Percentiles rank a stretch among this genome's conserved stretches.
These are phyloP conservation scores for Tinamus major DNA, from an alignment of 2,797 vertebrate genomes.

Conservation along the genomic window DNA sequence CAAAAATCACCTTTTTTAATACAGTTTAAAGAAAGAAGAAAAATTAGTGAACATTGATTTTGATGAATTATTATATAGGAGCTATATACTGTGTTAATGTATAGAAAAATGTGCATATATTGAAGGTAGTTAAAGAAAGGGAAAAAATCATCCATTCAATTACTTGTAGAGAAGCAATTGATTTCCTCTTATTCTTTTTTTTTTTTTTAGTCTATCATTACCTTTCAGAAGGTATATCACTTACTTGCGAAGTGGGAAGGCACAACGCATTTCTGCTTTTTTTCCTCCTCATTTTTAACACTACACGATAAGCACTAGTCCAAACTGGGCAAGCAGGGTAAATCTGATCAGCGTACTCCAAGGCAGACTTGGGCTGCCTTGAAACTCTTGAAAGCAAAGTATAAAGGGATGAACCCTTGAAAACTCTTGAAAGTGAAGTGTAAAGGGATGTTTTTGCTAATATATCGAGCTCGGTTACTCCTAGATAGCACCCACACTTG, in stretches of 20 bases:
- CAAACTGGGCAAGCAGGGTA: background rate
- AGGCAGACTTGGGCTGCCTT: background rate
- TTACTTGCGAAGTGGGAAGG: background rate
- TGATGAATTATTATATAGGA: background rate
- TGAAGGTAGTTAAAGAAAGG: background rate
- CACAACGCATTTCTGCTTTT: constrained; percentile 13
- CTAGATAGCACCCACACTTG: too few species aligned
- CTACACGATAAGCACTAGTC: background rate
- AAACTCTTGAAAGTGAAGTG: background rate
- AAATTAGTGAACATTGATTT: constrained; percentile 20
- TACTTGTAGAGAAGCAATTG: constrained; percentile 5
- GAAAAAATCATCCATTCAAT: constrained; percentile 16
- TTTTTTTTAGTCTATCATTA: constrained; percentile 6
- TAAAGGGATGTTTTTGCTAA: background rate
- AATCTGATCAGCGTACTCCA: background rate
- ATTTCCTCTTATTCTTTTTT: constrained; percentile 9
- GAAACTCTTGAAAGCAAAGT: background rate
- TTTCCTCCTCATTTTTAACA: constrained; percentile 17
- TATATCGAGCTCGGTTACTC: background rate
- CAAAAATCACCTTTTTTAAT: constrained; percentile 33
- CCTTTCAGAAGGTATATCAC: background rate
- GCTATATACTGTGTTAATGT: constrained; percentile 3
- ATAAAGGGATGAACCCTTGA: background rate
- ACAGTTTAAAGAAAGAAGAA: constrained; percentile 8
- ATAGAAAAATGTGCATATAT: background rate